Percentiles rank a stretch among this genome's conserved stretches.
These are phyloP conservation scores for Herminia tarsipennalis DNA, from an alignment of 2,888 invertebrate species.

Conservation along the genomic window DNA sequence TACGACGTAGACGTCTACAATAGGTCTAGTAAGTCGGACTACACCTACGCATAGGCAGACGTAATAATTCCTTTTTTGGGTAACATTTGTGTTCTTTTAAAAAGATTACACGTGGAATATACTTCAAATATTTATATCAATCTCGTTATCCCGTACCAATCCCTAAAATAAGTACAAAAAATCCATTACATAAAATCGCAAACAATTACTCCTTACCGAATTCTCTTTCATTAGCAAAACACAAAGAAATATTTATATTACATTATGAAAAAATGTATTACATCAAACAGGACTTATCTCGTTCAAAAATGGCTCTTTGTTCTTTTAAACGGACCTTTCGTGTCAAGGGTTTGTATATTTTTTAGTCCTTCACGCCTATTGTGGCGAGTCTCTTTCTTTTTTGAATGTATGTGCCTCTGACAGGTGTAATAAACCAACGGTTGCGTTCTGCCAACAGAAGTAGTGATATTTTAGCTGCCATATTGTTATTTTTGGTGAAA, in stretches of 20 bases:
- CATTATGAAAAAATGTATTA: slow-evolving; percentile 16
- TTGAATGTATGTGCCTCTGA: slow-evolving; percentile 52
- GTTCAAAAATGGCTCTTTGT: slow-evolving; percentile 42
- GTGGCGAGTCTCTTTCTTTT: slow-evolving; percentile 48
- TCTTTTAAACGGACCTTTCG: slow-evolving; percentile 41
- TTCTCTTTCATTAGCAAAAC: slow-evolving; percentile 2
- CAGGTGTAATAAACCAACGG: slow-evolving; percentile 44
- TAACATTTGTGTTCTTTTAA: no score
- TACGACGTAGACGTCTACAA: no score
- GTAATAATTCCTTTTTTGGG: no score
- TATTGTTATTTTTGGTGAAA: background rate
- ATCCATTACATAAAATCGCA: background rate
- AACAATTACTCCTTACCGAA: background rate
- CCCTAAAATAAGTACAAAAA: no score
- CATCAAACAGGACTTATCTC: slow-evolving; percentile 26
- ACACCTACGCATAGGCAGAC: no score
- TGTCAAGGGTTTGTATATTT: slow-evolving; percentile 54
- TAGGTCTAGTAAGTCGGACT: no score
- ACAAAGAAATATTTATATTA: slow-evolving; percentile 7
- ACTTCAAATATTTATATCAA: no score
- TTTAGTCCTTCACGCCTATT: slow-evolving; percentile 43
- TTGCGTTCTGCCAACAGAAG: background rate
- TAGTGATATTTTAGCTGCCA: slow-evolving; percentile 3
- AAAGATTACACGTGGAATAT: no score
- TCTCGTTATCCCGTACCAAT: no score